Conservation (phyloP, 1,140 invertebrate genomes). For the Brachystomella parvula region DNA sequence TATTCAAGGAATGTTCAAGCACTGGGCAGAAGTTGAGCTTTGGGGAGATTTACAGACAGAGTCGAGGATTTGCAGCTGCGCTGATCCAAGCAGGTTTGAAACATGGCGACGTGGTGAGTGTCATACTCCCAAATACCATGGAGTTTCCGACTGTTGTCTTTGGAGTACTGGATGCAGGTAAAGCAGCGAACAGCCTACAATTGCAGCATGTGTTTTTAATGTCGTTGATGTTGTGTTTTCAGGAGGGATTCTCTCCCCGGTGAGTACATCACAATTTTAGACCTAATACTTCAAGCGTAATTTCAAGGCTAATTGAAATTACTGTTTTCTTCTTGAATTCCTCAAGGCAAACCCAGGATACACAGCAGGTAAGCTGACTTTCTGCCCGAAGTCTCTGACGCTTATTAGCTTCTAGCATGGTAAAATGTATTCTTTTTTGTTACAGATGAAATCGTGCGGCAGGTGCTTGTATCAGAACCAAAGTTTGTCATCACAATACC, state of each 20-base stretch:
- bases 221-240: background rate
- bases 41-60: slow-evolving; percentile 20
- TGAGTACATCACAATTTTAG: background rate
- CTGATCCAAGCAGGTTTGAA: slow-evolving; percentile 27
- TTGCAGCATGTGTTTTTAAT: background rate
- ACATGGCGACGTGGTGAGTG: slow-evolving; percentile 20
- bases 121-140: slow-evolving; percentile 12
- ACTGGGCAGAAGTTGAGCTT: slow-evolving; percentile 30
- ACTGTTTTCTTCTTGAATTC: background rate
- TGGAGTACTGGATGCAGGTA: slow-evolving; percentile 8
- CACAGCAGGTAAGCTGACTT: background rate
- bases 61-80: slow-evolving; percentile 25
- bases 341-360: slow-evolving; percentile 8
- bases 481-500: slow-evolving; percentile 60
- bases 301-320: background rate
- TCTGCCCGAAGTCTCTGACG: no score
- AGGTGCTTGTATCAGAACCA: slow-evolving; percentile 55
- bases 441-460: slow-evolving; percentile 65
- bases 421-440: background rate
- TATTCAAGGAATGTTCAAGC: slow-evolving; percentile 20
- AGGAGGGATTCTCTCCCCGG: background rate
- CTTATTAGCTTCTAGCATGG: background rate
- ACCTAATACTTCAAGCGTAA: background rate
- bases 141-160: background rate
- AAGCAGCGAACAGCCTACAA: background rate